These are phyloP conservation scores for Oegoconia quadripuncta DNA, from an alignment of 2,888 invertebrate genomes.

Conservation along the genomic window DNA sequence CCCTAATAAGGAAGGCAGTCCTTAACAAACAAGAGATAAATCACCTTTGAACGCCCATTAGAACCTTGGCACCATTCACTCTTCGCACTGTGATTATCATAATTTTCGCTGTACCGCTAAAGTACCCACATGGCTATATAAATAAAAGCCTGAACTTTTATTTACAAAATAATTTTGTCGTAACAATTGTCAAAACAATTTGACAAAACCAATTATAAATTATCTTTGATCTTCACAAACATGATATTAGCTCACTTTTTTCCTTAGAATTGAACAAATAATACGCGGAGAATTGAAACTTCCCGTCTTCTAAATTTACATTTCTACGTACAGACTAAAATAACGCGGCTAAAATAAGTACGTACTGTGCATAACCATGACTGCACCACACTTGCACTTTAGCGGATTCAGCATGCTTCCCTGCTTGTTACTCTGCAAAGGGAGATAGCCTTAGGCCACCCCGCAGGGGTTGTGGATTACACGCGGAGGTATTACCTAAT, in stretches of 20 bases:
- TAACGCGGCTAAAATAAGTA: too few species aligned
- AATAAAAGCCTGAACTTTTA: too few species aligned
- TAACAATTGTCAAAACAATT: not conserved
- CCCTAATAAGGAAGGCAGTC: slow-evolving; percentile 19
- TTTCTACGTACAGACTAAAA: too few species aligned
- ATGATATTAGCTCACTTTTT: too few species aligned
- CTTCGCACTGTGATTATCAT: slow-evolving; percentile 32
- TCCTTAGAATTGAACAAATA: too few species aligned
- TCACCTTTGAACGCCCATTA: slow-evolving; percentile 12
- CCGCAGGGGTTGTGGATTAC: slow-evolving; percentile 25
- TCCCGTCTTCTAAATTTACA: too few species aligned
- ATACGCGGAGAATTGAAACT: too few species aligned
- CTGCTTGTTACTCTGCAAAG: slow-evolving; percentile 30
- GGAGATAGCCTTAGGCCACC: slow-evolving; percentile 45
- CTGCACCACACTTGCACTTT: slow-evolving; percentile 42
- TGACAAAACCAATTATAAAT: too few species aligned
- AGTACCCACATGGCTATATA: not conserved
- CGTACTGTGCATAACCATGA: too few species aligned
- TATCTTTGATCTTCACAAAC: too few species aligned
- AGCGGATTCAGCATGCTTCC: slow-evolving; percentile 39
- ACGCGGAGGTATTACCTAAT: slow-evolving; percentile 41
- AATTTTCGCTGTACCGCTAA: slow-evolving; percentile 28
- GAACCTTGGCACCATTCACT: slow-evolving; percentile 50
- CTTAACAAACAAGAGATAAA: slow-evolving; percentile 4
- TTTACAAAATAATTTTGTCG: too few species aligned